Evolutionary conservation across 2,888 invertebrate species (phyloP), one percentile per base, ranked within the genome.

Genomic region (Spilarctia lutea): DNA sequence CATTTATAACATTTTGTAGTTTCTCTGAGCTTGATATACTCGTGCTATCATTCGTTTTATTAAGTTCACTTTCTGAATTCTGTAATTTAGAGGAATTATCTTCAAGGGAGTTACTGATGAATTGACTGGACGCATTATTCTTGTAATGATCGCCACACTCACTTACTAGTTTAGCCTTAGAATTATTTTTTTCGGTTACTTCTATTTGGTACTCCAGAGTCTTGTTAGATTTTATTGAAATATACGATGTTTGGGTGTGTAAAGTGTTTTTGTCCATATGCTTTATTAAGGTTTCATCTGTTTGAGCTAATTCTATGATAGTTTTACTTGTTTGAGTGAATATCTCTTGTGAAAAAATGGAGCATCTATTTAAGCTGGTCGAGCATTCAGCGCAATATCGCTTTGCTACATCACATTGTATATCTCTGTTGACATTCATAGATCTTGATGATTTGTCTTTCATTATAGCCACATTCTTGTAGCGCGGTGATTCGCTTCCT

Each of bases 281-380:
- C 77, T 77, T 85, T n/a, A 35, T 30, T 68, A 75, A n/a, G 4
- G 73, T 76, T 4, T 81, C 83, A n/a, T 94, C 94, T 24, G 85
- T 85, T 83, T 94, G 91, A 11, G 95, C 96, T 72, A 96, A 84
- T 82, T 96, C 93, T 63, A 96, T 88, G 68, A 96, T 95, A 3
- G 96, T 96, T 91, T 96, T 96, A 81, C 96, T 96, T 0, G 96
- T 96, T 89, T 96, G 96, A 16, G 96, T 96, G 77, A 90, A 94
- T 33, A 88, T 93, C 85, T 96, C 96, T 83, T 93, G 91, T 24
- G 91, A 87, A 20, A 90, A 68, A 67, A 90, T 81, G 8, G 89
- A 85, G 77, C 86, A 88, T 72, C 85, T 86, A 10, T 87, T 88
- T 10, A 85, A 42, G 65, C 85, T 89, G 18, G 87, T 82, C 20